Evolutionary conservation across 2,888 invertebrate genomes (phyloP).

Genomic region (Drosophila gaucha): DNA sequence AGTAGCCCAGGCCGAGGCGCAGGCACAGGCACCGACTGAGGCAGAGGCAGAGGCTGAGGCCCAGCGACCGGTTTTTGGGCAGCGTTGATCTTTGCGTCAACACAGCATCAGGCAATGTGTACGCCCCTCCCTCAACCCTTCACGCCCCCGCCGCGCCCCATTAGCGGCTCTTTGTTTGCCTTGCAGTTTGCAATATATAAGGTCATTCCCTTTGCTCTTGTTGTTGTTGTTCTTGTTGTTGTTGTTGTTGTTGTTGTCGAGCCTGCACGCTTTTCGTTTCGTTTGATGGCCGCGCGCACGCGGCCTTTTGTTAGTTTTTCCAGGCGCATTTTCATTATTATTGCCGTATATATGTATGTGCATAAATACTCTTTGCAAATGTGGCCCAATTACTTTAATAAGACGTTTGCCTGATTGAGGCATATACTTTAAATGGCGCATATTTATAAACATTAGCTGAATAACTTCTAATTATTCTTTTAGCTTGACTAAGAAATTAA

Average conservation of each 20-base stretch:
- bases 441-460: not conserved
- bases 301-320: conserved; percentile 79
- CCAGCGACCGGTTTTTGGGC: conserved; percentile 38
- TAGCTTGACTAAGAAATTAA: too few relatives aligned
- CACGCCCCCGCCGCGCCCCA: conserved; percentile 40
- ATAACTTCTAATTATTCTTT: too few relatives aligned
- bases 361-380: conserved; percentile 25
- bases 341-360: conserved; percentile 34
- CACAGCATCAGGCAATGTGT: conserved; percentile 29
- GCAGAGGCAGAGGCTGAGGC: not conserved
- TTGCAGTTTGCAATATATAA: conserved; percentile 64
- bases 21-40: not conserved
- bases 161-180: conserved; percentile 76
- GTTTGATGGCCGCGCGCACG: conserved; percentile 75
- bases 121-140: conserved; percentile 3
- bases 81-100: conserved; percentile 52
- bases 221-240: conserved; percentile 25
- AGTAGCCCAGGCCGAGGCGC: conserved; percentile 52
- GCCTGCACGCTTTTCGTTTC: conserved; percentile 76
- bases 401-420: conserved; percentile 19
- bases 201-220: conserved; percentile 60
- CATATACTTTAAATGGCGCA: conserved; percentile 4
- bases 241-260: conserved; percentile 44
- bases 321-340: conserved; percentile 60
- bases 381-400: conserved; percentile 44